phyloP scores from a whole-genome alignment of 2,797 vertebrate species.

The Sphenodon punctatus region DNA sequence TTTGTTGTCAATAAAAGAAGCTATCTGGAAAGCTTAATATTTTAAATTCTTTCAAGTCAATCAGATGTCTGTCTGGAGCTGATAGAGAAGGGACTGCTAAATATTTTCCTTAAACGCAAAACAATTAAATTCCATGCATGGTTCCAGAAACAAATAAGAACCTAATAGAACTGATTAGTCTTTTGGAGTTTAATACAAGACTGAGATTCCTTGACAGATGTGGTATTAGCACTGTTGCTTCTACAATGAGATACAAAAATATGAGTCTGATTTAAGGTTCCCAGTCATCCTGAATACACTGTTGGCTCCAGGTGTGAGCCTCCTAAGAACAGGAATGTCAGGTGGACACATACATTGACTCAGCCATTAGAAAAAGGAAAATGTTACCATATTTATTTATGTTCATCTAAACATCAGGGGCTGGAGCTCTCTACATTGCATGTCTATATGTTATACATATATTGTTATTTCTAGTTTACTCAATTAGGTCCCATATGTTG shows the following conservation, averaged over 20 bases:
- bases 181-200: not conserved
- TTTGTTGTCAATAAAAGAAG: conserved; percentile 8
- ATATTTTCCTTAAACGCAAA: not conserved
- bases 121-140: not conserved
- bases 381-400: too few species aligned
- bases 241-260: not conserved
- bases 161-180: not conserved
- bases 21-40: not conserved
- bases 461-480: too few species aligned
- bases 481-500: too few species aligned
- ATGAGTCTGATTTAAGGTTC: not conserved
- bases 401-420: too few species aligned
- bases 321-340: too few species aligned
- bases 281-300: too few species aligned
- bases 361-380: too few species aligned
- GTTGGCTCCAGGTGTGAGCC: too few species aligned
- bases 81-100: not conserved
- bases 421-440: too few species aligned
- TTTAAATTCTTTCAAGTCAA: not conserved
- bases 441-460: too few species aligned
- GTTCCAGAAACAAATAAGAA: not conserved
- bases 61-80: not conserved
- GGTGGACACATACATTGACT: too few species aligned
- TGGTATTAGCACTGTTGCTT: not conserved
- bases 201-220: fast-evolving